These are phyloP conservation scores for Brassicogethes aeneus DNA, from an alignment of 2,888 invertebrate genomes.

Conservation along the genomic window DNA sequence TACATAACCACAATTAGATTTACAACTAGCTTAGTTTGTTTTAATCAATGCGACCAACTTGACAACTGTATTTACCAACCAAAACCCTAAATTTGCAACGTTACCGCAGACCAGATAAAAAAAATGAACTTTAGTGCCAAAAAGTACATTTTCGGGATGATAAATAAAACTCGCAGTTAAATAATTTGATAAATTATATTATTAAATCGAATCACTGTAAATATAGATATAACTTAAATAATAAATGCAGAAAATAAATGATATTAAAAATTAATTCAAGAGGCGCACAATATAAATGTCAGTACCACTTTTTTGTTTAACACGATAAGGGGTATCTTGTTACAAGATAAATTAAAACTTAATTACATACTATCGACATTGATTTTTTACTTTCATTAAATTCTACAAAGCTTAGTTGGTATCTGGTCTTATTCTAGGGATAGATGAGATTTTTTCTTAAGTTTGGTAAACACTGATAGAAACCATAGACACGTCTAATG, in stretches of 20 bases:
- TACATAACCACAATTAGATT: no score
- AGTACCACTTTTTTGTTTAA: slow-evolving; percentile 17
- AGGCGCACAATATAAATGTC: slow-evolving; percentile 19
- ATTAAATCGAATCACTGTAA: neutral
- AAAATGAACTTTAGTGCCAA: no score
- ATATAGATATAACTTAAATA: slow-evolving; percentile 13
- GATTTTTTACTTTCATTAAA: no score
- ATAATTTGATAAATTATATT: neutral
- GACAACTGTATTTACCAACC: no score
- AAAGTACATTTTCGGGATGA: no score
- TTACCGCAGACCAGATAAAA: no score
- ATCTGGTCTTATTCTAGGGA: neutral
- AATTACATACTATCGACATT: slow-evolving; percentile 10
- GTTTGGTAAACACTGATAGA: slow-evolving; percentile 1
- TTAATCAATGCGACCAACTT: no score
- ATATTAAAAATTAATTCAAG: slow-evolving; percentile 14
- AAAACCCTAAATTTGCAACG: no score
- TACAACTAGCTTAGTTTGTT: no score
- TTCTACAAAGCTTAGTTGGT: neutral
- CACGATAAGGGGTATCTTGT: slow-evolving; percentile 22
- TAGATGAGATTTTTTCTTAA: neutral
- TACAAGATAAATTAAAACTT: slow-evolving; percentile 22
- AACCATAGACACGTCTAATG: neutral
- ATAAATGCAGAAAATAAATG: slow-evolving; percentile 23
- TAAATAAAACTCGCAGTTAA: neutral